Evolutionary conservation across 2,797 vertebrate species (phyloP).

Genomic region (Darevskia nairensis): DNA sequence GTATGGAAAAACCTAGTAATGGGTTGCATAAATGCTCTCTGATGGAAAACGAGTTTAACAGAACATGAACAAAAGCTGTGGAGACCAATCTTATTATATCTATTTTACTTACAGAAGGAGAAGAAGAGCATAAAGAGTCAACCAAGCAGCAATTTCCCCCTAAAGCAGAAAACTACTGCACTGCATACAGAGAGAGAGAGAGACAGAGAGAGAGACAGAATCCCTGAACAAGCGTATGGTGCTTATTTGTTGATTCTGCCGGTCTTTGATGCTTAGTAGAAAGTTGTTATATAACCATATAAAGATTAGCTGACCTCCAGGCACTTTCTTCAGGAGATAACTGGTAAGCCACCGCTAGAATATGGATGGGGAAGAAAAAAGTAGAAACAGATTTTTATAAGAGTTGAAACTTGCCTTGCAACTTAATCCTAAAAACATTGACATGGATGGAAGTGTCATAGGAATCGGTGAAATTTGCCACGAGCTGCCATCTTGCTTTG

Average conservation of each 20-base stretch:
- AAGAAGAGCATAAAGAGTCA: neutral
- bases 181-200: too few species aligned
- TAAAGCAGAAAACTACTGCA: slow-evolving; percentile 28
- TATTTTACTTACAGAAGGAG: slow-evolving; percentile 16
- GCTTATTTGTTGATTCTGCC: fast-evolving
- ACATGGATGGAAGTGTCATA: neutral
- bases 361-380: neutral
- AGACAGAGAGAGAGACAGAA: neutral
- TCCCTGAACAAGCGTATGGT: slow-evolving; percentile 3
- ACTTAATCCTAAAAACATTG: neutral
- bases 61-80: slow-evolving; percentile 36
- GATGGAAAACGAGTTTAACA: slow-evolving; percentile 40
- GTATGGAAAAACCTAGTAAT: slow-evolving; percentile 24
- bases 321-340: neutral
- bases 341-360: neutral
- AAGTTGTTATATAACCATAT: slow-evolving; percentile 6
- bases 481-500: neutral
- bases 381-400: neutral
- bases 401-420: neutral
- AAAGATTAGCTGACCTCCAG: slow-evolving; percentile 13
- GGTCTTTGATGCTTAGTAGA: slow-evolving; percentile 11
- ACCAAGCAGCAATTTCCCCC: slow-evolving; percentile 34
- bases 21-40: slow-evolving; percentile 3
- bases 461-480: neutral
- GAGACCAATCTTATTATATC: slow-evolving; percentile 40